These are phyloP conservation scores for Pelusios castaneus DNA, from an alignment of 2,113 vertebrate genomes.

Conservation along the genomic window DNA sequence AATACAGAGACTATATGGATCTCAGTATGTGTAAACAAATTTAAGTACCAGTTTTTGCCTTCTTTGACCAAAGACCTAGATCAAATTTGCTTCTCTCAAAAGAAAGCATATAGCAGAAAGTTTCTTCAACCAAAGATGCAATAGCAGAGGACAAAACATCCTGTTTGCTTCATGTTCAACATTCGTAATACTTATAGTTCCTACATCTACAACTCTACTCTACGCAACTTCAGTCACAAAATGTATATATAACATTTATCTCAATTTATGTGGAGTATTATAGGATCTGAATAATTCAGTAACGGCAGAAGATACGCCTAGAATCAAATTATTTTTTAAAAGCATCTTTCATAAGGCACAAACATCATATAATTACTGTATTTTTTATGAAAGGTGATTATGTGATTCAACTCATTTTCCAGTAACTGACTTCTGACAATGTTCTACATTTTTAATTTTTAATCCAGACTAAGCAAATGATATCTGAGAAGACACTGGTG, in stretches of 20 bases:
- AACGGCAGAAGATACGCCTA: not conserved
- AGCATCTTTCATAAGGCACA: not conserved
- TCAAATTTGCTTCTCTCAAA: not conserved
- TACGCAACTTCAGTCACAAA: not conserved
- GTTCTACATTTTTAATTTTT: too few relatives aligned
- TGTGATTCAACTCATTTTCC: too few relatives aligned
- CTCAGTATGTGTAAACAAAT: constrained; percentile 5
- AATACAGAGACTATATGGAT: constrained; percentile 11
- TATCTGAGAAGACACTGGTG: too few relatives aligned
- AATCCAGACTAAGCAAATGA: too few relatives aligned
- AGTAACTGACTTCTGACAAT: too few relatives aligned
- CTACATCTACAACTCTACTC: not conserved
- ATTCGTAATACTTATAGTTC: not conserved
- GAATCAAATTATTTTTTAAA: not conserved
- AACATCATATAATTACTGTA: not conserved
- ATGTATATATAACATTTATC: not conserved
- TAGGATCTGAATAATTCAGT: too few relatives aligned
- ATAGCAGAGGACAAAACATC: constrained; percentile 8
- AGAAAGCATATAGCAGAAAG: not conserved
- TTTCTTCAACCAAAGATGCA: not conserved
- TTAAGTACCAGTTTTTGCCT: not conserved
- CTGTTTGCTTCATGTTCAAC: not conserved
- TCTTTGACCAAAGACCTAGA: not conserved
- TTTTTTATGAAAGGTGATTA: too few relatives aligned
- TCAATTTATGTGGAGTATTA: not conserved